Base-by-base conservation (phyloP, 2,113 vertebrate species). In the Heteronetta atricapilla region DNA sequence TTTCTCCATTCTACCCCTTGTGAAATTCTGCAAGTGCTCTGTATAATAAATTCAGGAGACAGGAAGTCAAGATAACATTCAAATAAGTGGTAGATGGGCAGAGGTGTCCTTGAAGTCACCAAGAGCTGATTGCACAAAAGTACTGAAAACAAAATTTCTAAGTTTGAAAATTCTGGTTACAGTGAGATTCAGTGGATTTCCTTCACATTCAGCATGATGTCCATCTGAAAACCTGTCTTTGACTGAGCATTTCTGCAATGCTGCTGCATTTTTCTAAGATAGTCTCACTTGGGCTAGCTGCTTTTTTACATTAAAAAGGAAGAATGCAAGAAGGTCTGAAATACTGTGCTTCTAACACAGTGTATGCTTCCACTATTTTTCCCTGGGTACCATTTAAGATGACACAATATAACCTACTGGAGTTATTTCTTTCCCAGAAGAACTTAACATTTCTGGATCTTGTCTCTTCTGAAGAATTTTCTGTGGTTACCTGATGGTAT, bases 121-220 rank as follows among this genome's bases (percentile, higher is more conserved):
- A 46, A 8, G 22, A 66, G 17, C 74, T 50, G 63, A 36, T 40
- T 46, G 40, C 38, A 38, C 36, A 59, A n/a, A 5, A 36, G 5
- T 4, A 8, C 34, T 36, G 52, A 31, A 28, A 79, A 6, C 10
- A 38, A 15, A 17, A 8, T 53, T 40, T 40, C 28, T 1, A 2
- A 3, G 15, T 17, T 64, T 33, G 79, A 7, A 38, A 40, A 16
- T 34, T 1, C 2, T 28, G 59, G 8, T 52, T 36, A 4, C 15
- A n/a, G 33, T 2, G 10, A 26, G 21, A 56, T 60, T 56, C 73
- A 31, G 2, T 19, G 0, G 2, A 1, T n/a, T 34, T 63, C 28
- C 33, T 50, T 42, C 36, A 7, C 26, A 0, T 13, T 31, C 42
- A 23, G 20, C 7, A 10, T 19, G 46, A 16, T 1, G 13, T 22